A percentile compares a stretch with the other conserved stretches of the same genome.
Conservation (phyloP, 2,888 invertebrate species). For the Cheilosia variabilis region DNA sequence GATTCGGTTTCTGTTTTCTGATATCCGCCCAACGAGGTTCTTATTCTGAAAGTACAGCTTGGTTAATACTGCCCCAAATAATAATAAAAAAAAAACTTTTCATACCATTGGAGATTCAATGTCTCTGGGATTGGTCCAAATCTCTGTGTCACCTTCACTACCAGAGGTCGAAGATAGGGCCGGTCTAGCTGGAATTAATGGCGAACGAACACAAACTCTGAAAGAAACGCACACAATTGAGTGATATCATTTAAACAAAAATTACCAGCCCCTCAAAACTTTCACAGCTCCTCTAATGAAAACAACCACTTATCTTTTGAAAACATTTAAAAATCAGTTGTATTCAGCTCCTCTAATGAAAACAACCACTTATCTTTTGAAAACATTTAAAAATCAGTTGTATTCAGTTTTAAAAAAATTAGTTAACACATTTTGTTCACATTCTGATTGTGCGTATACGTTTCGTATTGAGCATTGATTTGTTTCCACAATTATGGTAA, state of each 20-base stretch:
- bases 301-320: constrained; percentile 41
- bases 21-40: constrained; percentile 80
- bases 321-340: constrained; percentile 75
- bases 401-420: constrained; percentile 53
- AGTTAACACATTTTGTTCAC: constrained; percentile 48
- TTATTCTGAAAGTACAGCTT: constrained; percentile 51
- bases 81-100: not conserved
- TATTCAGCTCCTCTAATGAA: constrained; percentile 56
- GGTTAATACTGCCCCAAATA: not conserved
- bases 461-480: constrained; percentile 7
- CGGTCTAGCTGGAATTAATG: constrained; percentile 91
- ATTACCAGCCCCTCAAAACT: constrained; percentile 56
- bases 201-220: constrained; percentile 93
- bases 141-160: constrained; percentile 84
- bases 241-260: constrained; percentile 51
- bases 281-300: constrained; percentile 30
- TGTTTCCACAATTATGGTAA: constrained; percentile 16
- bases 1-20: constrained; percentile 83
- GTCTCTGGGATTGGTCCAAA: constrained; percentile 89
- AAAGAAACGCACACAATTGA: constrained; percentile 74
- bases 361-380: constrained; percentile 41
- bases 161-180: constrained; percentile 87
- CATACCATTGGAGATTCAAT: constrained; percentile 82
- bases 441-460: constrained; percentile 46
- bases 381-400: constrained; percentile 75